Conservation (phyloP, 2,797 vertebrate species). For the Cetoscarus ocellatus region DNA sequence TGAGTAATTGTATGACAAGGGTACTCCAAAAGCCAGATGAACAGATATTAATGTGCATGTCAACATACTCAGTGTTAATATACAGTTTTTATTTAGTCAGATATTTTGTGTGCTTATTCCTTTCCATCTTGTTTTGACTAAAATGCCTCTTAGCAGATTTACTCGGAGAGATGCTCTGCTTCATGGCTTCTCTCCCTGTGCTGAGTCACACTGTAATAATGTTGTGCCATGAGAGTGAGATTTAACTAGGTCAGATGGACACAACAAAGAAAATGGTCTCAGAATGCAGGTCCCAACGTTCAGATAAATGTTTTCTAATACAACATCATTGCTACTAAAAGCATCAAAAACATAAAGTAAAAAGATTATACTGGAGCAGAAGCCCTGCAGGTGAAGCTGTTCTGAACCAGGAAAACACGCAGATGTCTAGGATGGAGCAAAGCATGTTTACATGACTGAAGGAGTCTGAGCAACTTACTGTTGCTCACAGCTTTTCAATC, state of each 20-base stretch:
- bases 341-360: neutral
- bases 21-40: too few relatives aligned
- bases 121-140: conserved; percentile 16
- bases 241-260: conserved; percentile 29
- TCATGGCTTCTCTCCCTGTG: conserved; percentile 25
- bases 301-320: conserved; percentile 10
- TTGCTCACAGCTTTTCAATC: conserved; percentile 8
- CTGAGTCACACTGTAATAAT: conserved; percentile 48
- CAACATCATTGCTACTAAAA: conserved; percentile 9
- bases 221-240: neutral
- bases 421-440: conserved; percentile 14
- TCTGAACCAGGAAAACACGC: conserved; percentile 1
- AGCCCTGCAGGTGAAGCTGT: neutral
- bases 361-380: neutral
- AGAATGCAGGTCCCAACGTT: conserved; percentile 5
- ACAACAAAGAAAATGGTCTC: conserved; percentile 6
- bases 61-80: neutral
- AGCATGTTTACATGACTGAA: conserved; percentile 32
- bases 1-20: too few relatives aligned
- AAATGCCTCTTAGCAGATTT: conserved; percentile 33
- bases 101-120: neutral
- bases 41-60: too few relatives aligned
- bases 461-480: conserved; percentile 29
- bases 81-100: neutral
- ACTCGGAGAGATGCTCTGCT: conserved; percentile 14